Evolutionary conservation across 2,888 invertebrate genomes (phyloP), one percentile per base, ranked within the genome.

Genomic region (Pyrrhia umbra): DNA sequence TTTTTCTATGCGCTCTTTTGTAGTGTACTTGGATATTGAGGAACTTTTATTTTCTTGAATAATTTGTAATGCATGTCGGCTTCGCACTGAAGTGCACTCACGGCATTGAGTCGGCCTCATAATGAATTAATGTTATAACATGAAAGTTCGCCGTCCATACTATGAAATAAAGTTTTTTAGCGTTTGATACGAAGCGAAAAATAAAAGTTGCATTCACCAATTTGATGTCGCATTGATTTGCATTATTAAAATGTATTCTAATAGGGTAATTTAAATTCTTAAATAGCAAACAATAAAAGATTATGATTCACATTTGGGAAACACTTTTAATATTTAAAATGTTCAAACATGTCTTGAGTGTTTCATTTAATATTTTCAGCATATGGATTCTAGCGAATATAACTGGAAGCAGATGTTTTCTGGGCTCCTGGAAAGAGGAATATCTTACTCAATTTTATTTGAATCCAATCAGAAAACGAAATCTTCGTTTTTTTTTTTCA

Each of bases 361-460:
- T 95, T 75, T 95, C 92, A 68, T 96, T 96, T 27, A 97, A 84
- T 34, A 96, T 95, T 85, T 93, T 96, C 30, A 98, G 84, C 83
- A 98, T 94, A 85, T 97, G 96, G 43, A 98, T 95, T 76, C 97
- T 95, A 15, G 97, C 96, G 87, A 96, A 96, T 83, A 97, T 92
- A 5, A 95, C 91, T 5, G 97, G 96, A 79, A 97, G 91, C 70
- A 97, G 92, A 85, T 97, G 97, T 49, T 93, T 90, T 79, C 97
- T 95, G 34, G 96, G 95, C 81, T 97, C 96, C 97, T 97, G 92
- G 51, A 96, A 92, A 85, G 82, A 89, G 75, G 78, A 76, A 70
- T 70, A 75, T 61, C 61, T 66, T 51, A 23, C 62, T 68, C 51
- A 68, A 63, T 63, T 59, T 46, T 51, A 70, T 57, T 58, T 45